These are phyloP conservation scores for Murina feae DNA, from an alignment of 2,113 vertebrate genomes.

Conservation along the genomic window DNA sequence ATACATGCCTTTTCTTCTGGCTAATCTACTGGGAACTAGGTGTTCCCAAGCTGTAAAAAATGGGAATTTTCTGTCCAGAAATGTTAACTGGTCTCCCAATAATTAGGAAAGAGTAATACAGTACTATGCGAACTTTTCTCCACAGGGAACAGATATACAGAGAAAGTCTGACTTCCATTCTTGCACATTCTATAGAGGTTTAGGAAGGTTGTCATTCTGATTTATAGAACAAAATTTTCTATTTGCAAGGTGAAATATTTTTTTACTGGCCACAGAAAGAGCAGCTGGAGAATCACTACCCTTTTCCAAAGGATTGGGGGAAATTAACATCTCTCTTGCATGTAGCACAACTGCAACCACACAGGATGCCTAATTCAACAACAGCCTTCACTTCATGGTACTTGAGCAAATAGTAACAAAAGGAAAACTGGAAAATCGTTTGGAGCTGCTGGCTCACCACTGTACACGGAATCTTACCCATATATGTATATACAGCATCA, in stretches of 20 bases:
- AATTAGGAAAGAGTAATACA: not conserved
- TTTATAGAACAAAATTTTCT: not conserved
- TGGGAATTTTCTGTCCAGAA: not conserved
- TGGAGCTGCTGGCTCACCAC: not conserved
- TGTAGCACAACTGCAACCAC: not conserved
- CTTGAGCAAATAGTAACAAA: constrained; percentile 10
- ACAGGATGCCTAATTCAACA: not conserved
- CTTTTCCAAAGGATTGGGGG: not conserved
- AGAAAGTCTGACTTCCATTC: not conserved
- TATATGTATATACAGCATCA: not conserved
- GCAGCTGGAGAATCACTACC: not conserved
- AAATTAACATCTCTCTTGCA: not conserved
- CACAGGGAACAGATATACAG: not conserved
- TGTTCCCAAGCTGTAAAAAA: not conserved
- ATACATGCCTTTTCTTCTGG: not conserved
- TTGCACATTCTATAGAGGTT: not conserved
- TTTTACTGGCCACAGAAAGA: not conserved
- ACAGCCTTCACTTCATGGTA: not conserved
- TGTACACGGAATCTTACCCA: not conserved
- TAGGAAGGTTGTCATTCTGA: not conserved
- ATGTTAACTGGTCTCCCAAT: not conserved
- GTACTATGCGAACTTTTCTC: not conserved
- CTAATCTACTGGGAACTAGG: not conserved
- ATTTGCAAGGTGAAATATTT: not conserved
- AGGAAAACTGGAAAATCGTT: not conserved